Evolutionary conservation across 1,140 invertebrate species (phyloP), one percentile per base, ranked within the genome.

Genomic region (Acromyrmex echinatior): DNA sequence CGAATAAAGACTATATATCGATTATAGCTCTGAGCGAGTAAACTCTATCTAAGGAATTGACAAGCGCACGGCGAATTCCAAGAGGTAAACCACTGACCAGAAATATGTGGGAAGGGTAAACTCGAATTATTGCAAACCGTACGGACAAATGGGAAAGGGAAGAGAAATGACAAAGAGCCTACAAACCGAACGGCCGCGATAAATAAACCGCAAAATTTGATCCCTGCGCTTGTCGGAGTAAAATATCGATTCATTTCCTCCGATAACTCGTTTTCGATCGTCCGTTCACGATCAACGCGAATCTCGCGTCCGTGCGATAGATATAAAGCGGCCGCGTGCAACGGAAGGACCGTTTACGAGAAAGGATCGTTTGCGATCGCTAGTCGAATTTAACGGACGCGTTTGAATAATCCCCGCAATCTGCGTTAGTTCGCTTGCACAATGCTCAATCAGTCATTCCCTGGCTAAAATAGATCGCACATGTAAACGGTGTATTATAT

Each of bases 151-250:
- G 70, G 39, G n/a, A 31, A 25, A 35, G 25, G 68, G 53, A 84
- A 84, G 80, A 51, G 70, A 56, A 53, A 84, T 76, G 70, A 84
- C 80, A 74, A 76, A 84, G 70, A 84, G 80, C 80, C 56, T 39
- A 45, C 80, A 10, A 45, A 51, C 25, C 66, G 51, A 82, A 39
- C 70, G n/a, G 28, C 28, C 56, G 56, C 80, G 80, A 84, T 84
- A 84, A 84, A 84, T 84, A 84, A 62, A 76, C 70, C 70, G 80
- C 80, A 63, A 84, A 84, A 84, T 76, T 84, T 84, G 80, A 84
- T 84, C 31, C 45, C 56, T 76, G 80, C 21, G 25, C 56, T 62
- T 76, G 80, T 84, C 80, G 56, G 35, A 49, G 70, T 62, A 76
- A 76, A 84, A 84, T 84, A 84, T 84, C 70, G 80, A 76, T 58